phyloP scores from a whole-genome alignment of 1,140 invertebrate genomes.

The Pollicipes pollicipes region DNA sequence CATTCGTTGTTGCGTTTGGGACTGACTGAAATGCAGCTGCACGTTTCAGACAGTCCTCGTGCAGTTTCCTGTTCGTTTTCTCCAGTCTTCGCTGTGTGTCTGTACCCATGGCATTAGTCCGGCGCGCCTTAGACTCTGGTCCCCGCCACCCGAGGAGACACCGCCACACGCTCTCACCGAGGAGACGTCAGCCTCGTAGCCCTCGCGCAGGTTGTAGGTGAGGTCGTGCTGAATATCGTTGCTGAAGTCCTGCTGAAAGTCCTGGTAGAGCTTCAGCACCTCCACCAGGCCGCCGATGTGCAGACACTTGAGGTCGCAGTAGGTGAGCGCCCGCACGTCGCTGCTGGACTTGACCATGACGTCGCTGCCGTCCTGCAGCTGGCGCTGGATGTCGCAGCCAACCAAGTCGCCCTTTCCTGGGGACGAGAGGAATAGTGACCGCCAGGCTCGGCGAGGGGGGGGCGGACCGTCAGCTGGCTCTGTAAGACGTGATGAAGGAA shows the following conservation, averaged over 20 bases:
- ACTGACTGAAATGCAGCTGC: too few species aligned
- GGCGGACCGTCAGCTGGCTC: too few species aligned
- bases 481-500: too few species aligned
- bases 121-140: too few species aligned
- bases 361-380: slow-evolving; percentile 32
- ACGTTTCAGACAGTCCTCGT: too few species aligned
- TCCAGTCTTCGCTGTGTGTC: too few species aligned
- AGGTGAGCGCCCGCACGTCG: slow-evolving; percentile 83
- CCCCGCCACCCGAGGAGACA: too few species aligned
- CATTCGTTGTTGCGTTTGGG: too few species aligned
- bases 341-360: slow-evolving; percentile 78
- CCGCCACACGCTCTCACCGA: neutral
- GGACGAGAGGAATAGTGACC: slow-evolving; percentile 18
- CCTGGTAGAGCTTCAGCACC: slow-evolving; percentile 72
- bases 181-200: slow-evolving; percentile 43
- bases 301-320: slow-evolving; percentile 89
- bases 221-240: slow-evolving; percentile 88
- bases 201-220: slow-evolving; percentile 84
- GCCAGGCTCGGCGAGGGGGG: neutral
- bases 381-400: slow-evolving; percentile 65
- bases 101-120: too few species aligned
- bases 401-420: slow-evolving; percentile 91
- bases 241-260: slow-evolving; percentile 81
- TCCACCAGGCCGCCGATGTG: slow-evolving; percentile 77
- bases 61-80: too few species aligned